Evolutionary conservation across 1,140 invertebrate species (phyloP).

Genomic region (Drosophila baimaii): DNA sequence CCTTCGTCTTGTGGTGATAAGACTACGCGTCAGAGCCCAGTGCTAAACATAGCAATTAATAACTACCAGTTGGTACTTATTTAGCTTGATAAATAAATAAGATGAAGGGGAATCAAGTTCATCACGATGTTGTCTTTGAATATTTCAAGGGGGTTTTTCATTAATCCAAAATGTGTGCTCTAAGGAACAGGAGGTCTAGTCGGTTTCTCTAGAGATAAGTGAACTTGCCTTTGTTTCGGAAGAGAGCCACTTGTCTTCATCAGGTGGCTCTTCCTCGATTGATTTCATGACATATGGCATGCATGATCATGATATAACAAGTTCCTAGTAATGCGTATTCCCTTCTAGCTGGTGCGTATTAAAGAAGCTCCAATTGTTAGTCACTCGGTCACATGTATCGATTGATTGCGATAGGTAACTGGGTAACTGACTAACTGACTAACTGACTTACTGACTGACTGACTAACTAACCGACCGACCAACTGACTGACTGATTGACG

Average conservation of each 20-base stretch:
- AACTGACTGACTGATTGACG: slow-evolving; percentile 22
- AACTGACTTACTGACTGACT: not conserved
- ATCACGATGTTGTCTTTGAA: not conserved
- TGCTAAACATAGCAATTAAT: slow-evolving; percentile 65
- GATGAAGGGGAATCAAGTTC: not conserved
- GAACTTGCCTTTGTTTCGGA: not conserved
- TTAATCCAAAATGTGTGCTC: not conserved
- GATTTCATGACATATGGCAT: not conserved
- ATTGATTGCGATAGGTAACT: slow-evolving; percentile 15
- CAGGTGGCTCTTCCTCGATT: not conserved
- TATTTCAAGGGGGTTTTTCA: not conserved
- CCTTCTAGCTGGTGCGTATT: not conserved
- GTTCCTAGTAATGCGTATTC: not conserved
- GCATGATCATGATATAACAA: not conserved
- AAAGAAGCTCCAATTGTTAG: slow-evolving; percentile 14
- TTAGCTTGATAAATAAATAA: not conserved
- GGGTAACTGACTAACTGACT: slow-evolving; percentile 19
- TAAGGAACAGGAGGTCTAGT: no score
- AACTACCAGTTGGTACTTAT: slow-evolving; percentile 12
- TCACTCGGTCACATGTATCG: slow-evolving; percentile 29
- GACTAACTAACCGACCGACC: not conserved
- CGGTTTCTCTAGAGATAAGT: no score
- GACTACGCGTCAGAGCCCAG: slow-evolving; percentile 42
- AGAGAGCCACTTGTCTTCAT: not conserved
- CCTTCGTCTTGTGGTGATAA: slow-evolving; percentile 30